These are phyloP conservation scores for Cyprinella venusta DNA, from an alignment of 2,797 vertebrate genomes.

Conservation along the genomic window DNA sequence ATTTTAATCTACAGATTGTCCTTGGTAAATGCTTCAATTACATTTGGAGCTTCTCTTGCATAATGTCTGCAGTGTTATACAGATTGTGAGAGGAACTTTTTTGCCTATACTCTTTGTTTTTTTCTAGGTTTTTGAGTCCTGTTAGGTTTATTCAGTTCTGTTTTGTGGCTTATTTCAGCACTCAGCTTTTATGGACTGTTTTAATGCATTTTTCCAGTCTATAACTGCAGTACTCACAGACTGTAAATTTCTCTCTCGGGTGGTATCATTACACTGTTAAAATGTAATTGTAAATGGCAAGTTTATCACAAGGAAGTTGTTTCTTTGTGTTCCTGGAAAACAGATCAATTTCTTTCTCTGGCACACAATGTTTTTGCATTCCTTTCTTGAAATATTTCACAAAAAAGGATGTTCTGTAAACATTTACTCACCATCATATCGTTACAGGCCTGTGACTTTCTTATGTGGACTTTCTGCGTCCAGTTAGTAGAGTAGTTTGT, in stretches of 20 bases:
- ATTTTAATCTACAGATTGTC: constrained; percentile 16
- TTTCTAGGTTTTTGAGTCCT: neutral
- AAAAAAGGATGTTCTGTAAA: no score
- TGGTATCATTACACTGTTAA: constrained; percentile 2
- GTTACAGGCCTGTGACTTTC: neutral
- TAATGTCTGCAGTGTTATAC: neutral
- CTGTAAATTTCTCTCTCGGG: constrained; percentile 13
- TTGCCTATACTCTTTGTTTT: neutral
- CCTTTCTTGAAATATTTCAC: neutral
- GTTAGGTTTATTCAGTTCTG: neutral
- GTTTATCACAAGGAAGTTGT: constrained; percentile 9
- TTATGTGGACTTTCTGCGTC: neutral
- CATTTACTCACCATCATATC: neutral
- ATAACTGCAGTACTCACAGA: neutral
- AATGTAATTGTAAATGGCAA: constrained; percentile 12
- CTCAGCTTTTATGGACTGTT: constrained; percentile 7
- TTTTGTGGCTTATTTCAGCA: neutral
- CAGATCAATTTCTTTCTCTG: neutral
- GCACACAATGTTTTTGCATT: neutral
- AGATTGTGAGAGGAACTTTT: neutral
- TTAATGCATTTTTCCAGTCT: constrained; percentile 27
- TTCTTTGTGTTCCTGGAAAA: neutral
- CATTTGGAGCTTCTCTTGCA: neutral
- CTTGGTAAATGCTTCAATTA: neutral
- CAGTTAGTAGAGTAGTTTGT: neutral